phyloP scores from a whole-genome alignment of 2,888 invertebrate genomes.

The Zele albiditarsus region DNA sequence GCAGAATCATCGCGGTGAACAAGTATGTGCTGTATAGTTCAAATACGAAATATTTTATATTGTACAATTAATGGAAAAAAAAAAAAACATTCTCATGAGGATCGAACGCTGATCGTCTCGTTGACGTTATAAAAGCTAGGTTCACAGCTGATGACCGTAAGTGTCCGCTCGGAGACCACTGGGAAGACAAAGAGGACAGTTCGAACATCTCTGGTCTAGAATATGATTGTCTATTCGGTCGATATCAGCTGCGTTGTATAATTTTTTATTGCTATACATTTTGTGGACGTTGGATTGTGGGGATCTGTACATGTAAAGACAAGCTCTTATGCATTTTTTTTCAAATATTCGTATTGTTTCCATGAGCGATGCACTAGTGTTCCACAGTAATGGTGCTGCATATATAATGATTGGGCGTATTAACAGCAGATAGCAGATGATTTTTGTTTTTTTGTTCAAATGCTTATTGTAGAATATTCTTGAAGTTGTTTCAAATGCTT shows the following conservation, averaged over 20 bases:
- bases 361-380: slow-evolving; percentile 24
- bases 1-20: no score
- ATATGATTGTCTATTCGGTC: neutral
- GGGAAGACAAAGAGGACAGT: no score
- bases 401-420: slow-evolving; percentile 33
- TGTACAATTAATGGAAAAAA: no score
- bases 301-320: neutral
- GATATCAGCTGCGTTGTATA: neutral
- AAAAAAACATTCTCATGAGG: no score
- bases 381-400: slow-evolving; percentile 37
- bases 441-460: neutral
- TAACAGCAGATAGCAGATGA: slow-evolving; percentile 9
- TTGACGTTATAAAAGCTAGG: no score
- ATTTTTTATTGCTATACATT: neutral
- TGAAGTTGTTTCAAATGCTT: slow-evolving; percentile 9
- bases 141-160: no score
- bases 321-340: slow-evolving; percentile 6
- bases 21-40: no score
- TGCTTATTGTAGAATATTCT: slow-evolving; percentile 20
- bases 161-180: no score
- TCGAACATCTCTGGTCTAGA: no score
- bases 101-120: no score
- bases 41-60: no score
- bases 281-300: neutral
- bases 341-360: slow-evolving; percentile 39